A percentile compares a stretch with the other conserved stretches of the same genome.
Evolutionary conservation across 2,888 invertebrate genomes (phyloP).

Genomic region (Leptinotarsa peninsularis): DNA sequence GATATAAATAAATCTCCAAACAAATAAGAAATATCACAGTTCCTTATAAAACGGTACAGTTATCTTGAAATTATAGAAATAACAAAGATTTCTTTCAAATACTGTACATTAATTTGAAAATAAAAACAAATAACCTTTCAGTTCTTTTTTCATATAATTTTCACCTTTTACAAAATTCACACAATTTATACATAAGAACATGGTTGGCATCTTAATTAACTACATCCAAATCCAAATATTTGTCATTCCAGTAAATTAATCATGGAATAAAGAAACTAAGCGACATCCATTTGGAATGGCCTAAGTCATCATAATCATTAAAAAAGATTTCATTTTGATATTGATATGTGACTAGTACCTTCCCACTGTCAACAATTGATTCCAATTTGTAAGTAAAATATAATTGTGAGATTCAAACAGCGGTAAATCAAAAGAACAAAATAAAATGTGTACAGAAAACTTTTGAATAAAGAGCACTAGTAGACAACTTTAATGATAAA

Average conservation of each 20-base stretch:
- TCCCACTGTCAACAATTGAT: neutral
- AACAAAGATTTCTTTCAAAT: neutral
- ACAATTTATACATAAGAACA: constrained; percentile 12
- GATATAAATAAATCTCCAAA: too few relatives aligned
- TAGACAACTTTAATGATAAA: neutral
- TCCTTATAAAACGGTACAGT: too few relatives aligned
- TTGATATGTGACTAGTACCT: neutral
- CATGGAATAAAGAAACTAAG: neutral
- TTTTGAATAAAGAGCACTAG: neutral
- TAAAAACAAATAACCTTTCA: neutral
- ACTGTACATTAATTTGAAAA: neutral
- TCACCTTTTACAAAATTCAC: constrained; percentile 14
- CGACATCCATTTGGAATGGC: constrained; percentile 1
- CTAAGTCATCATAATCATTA: constrained; percentile 5
- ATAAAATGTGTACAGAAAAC: neutral
- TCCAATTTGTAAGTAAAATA: neutral
- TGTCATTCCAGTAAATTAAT: constrained; percentile 7
- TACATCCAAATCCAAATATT: neutral
- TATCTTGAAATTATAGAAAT: too few relatives aligned
- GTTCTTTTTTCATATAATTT: constrained; percentile 9
- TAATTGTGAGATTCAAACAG: neutral
- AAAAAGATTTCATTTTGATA: neutral
- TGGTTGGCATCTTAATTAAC: neutral
- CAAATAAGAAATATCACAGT: too few relatives aligned
- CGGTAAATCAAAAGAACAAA: neutral